A percentile compares a stretch with the other conserved stretches of the same genome.
These are phyloP conservation scores for Nomada fabriciana DNA, from an alignment of 2,888 invertebrate genomes.

Conservation along the genomic window DNA sequence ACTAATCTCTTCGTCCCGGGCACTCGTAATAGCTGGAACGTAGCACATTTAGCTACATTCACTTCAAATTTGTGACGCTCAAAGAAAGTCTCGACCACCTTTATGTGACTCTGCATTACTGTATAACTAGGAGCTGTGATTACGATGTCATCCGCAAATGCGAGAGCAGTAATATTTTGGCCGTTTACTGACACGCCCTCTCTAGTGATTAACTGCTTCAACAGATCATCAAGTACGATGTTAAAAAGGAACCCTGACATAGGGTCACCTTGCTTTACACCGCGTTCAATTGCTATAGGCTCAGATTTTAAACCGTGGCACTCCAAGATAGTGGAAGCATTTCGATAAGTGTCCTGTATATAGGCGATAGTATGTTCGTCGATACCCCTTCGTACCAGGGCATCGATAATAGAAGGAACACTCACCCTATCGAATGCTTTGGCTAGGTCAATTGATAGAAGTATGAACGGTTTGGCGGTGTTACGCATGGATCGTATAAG, in stretches of 20 bases:
- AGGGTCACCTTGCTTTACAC: constrained; percentile 16
- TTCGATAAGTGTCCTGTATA: background rate
- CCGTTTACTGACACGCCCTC: background rate
- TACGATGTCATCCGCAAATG: constrained; percentile 21
- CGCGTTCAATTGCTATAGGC: background rate
- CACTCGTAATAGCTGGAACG: background rate
- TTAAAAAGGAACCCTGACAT: constrained; percentile 22
- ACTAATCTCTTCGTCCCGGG: constrained; percentile 15
- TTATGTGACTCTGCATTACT: background rate
- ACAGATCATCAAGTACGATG: background rate
- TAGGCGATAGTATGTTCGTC: constrained; percentile 8
- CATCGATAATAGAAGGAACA: constrained; percentile 2
- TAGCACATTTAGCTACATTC: background rate
- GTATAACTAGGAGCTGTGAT: background rate
- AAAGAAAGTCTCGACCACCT: background rate
- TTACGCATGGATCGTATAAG: background rate
- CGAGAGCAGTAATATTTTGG: background rate
- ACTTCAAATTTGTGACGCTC: background rate
- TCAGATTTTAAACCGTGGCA: background rate
- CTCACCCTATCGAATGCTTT: constrained; percentile 4
- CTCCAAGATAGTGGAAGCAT: background rate
- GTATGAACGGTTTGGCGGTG: background rate
- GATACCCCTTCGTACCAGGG: background rate
- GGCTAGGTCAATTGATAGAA: constrained; percentile 12
- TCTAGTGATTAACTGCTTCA: background rate